Percentiles rank a stretch among this genome's conserved stretches.
Conservation (phyloP, 2,888 invertebrate genomes). For the Allacma fusca region DNA sequence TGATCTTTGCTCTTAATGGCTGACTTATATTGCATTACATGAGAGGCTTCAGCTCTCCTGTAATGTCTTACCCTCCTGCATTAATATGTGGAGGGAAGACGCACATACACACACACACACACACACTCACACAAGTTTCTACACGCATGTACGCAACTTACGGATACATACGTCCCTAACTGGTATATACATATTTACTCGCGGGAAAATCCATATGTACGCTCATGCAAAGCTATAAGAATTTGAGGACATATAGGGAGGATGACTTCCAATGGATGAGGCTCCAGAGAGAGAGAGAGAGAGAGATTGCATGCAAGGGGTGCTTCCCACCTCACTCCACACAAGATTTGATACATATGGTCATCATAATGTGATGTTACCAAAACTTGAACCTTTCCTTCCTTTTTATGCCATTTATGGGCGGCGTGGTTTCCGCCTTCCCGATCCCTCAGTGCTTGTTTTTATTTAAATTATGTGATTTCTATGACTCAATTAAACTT, state of each 20-base stretch:
- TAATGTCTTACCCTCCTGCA: background rate
- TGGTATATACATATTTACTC: too few relatives aligned
- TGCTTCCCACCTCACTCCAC: constrained; percentile 34
- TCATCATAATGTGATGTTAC: constrained; percentile 32
- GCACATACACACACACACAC: too few relatives aligned
- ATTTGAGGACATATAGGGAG: too few relatives aligned
- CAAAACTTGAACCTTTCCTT: constrained; percentile 33
- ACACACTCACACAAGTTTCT: too few relatives aligned
- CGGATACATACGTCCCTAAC: too few relatives aligned
- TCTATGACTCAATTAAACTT: constrained; percentile 44
- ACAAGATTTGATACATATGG: constrained; percentile 28
- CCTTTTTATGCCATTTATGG: constrained; percentile 41
- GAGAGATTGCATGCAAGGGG: constrained; percentile 39
- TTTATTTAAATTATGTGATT: constrained; percentile 45
- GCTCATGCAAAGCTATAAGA: too few relatives aligned
- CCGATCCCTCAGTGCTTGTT: constrained; percentile 42
- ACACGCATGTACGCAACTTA: too few relatives aligned
- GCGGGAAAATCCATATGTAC: too few relatives aligned
- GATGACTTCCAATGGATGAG: too few relatives aligned
- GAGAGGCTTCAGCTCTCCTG: background rate
- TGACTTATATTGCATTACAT: constrained; percentile 54
- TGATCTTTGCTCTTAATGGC: constrained; percentile 62
- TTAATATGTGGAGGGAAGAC: constrained; percentile 17
- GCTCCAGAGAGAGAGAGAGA: constrained; percentile 28
- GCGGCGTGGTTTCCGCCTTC: constrained; percentile 43